Evolutionary conservation across 2,888 invertebrate genomes (phyloP).

Genomic region (Graphium colonna): DNA sequence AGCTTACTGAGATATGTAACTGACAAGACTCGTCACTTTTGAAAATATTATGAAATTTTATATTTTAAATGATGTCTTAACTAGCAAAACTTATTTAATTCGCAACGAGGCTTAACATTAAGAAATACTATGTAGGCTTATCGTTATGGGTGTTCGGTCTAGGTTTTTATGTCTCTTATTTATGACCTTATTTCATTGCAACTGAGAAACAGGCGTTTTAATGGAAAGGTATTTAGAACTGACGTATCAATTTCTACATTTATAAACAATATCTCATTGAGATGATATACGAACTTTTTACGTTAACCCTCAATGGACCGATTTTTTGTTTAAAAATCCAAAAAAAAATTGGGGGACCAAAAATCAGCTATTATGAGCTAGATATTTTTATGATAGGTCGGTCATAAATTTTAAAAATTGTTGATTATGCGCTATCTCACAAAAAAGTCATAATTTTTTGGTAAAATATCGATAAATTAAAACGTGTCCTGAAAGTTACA

Average conservation of each 20-base stretch:
- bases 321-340: too few species aligned
- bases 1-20: too few species aligned
- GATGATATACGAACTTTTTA: neutral
- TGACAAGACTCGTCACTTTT: too few species aligned
- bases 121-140: neutral
- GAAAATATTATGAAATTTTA: too few species aligned
- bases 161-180: constrained; percentile 12
- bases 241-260: neutral
- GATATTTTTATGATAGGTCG: neutral
- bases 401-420: neutral
- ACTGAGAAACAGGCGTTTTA: constrained; percentile 3
- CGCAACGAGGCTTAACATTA: too few species aligned
- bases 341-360: neutral
- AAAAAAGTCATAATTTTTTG: too few species aligned
- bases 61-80: too few species aligned
- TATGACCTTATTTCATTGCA: constrained; percentile 12
- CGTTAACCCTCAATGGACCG: too few species aligned
- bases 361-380: neutral
- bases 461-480: too few species aligned
- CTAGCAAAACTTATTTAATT: too few species aligned
- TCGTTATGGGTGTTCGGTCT: neutral
- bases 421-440: neutral
- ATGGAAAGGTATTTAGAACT: neutral
- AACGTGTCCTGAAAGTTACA: too few species aligned
- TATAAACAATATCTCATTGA: neutral